Conservation (phyloP, 2,888 invertebrate genomes). For the Caradrina kadenii region DNA sequence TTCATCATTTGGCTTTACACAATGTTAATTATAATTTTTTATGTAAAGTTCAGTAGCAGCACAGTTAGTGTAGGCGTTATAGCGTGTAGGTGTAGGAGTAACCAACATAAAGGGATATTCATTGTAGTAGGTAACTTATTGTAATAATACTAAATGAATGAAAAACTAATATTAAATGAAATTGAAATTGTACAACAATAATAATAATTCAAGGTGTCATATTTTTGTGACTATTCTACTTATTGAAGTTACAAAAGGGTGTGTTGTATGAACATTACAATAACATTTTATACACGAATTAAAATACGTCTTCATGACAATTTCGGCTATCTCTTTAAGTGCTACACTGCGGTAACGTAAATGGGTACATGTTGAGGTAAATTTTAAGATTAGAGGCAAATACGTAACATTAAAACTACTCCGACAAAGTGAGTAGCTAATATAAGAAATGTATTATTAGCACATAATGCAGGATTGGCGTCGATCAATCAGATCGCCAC, state of each 20-base stretch:
- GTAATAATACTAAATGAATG: neutral
- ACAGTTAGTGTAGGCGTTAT: neutral
- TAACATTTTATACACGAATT: constrained; percentile 1
- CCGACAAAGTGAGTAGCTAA: neutral
- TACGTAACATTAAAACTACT: constrained; percentile 3
- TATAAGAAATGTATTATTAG: constrained; percentile 38
- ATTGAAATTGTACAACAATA: neutral
- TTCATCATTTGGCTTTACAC: neutral
- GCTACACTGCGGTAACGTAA: constrained; percentile 2
- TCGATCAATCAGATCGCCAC: constrained; percentile 59
- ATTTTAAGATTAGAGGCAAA: constrained; percentile 11
- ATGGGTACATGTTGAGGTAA: constrained; percentile 8
- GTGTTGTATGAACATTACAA: constrained; percentile 1
- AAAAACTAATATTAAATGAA: neutral
- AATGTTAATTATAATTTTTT: constrained; percentile 7
- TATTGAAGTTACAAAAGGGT: neutral
- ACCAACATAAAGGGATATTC: neutral
- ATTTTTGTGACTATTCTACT: too few species aligned
- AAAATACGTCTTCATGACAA: neutral
- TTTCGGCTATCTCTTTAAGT: constrained; percentile 12
- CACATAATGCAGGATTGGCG: constrained; percentile 29
- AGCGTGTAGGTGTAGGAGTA: neutral
- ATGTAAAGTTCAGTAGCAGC: neutral
- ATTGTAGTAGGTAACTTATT: neutral
- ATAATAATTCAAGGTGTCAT: too few species aligned